Conservation (phyloP, 2,113 vertebrate species). For the Orthonyx spaldingii region DNA sequence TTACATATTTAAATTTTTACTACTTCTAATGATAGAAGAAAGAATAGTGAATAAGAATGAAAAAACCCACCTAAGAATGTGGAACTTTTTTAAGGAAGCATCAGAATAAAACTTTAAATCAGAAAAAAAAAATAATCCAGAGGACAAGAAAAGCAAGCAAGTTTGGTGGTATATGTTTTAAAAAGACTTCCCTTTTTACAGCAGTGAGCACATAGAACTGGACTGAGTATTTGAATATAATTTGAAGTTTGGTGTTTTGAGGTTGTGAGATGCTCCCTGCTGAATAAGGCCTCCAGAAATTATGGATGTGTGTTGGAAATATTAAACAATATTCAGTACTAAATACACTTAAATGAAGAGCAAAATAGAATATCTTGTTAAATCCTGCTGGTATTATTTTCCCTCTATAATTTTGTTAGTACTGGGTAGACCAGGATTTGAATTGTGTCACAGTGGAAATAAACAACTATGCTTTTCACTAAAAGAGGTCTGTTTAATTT, state of each 20-base stretch:
- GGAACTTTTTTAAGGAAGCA: neutral
- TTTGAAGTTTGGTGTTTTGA: neutral
- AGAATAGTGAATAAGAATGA: neutral
- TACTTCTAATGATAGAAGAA: neutral
- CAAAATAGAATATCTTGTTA: neutral
- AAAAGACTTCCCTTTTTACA: neutral
- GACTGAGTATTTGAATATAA: neutral
- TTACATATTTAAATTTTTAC: neutral
- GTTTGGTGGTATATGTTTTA: neutral
- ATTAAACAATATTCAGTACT: neutral
- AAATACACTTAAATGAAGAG: neutral
- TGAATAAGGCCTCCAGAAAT: neutral
- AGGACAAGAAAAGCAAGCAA: neutral
- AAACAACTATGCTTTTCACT: neutral
- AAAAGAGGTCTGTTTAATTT: neutral
- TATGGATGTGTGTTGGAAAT: neutral
- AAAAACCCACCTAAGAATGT: neutral
- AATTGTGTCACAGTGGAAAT: neutral
- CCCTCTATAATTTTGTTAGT: neutral
- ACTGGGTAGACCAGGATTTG: neutral
- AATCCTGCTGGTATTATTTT: neutral
- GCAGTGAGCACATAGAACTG: rapidly evolving
- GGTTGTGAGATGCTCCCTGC: neutral
- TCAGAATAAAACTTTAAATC: neutral
- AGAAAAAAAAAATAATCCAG: neutral